Evolutionary conservation across 2,888 invertebrate genomes (phyloP), one percentile per base, ranked within the genome.

Genomic region (Morpho achilles): DNA sequence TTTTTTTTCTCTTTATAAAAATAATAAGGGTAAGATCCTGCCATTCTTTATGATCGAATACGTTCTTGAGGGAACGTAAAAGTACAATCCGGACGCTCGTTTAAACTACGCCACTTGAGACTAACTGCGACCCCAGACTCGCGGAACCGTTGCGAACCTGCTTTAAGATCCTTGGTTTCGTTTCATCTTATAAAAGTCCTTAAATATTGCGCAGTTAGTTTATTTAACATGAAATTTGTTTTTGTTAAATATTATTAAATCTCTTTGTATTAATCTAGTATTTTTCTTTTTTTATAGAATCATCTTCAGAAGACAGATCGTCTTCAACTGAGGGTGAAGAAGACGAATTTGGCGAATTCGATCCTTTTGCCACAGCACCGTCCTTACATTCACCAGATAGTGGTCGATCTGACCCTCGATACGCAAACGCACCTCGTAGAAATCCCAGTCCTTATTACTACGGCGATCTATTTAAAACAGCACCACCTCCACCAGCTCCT

Each of bases 401-500:
- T 70, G 94, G 94, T 58, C 92, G 92, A 68, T 82, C 92, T 61
- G 90, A 90, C 65, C 90, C 89, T 5, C 77, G 89, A 67, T 80
- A 93, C 92, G 83, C 88, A 66, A 80, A 92, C 93, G 77, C 91
- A 8, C 88, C 92, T 63, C 78, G 92, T 66, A 92, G 95, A 43
- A 95, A 96, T 75, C 95, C 95, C 8, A 96, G 96, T 58, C 96
- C 96, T 1, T 96, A 96, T 76, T 96, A 96, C 72, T 96, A 96
- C 92, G 95, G 95, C 1, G 96, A 96, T 75, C 82, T 96, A 55
- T 94, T 95, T 72, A 91, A 80, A 84, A 91, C 92, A 50, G 88
- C 89, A 23, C 88, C 91, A 40, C 77, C 83, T 32, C 75, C 78
- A 39, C 76, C 82, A 32, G 74, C 77, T 65, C 92, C 94, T 39